A percentile compares a stretch with the other conserved stretches of the same genome.
Conservation (phyloP, 2,888 invertebrate genomes). For the Liposcelis brunnea region DNA sequence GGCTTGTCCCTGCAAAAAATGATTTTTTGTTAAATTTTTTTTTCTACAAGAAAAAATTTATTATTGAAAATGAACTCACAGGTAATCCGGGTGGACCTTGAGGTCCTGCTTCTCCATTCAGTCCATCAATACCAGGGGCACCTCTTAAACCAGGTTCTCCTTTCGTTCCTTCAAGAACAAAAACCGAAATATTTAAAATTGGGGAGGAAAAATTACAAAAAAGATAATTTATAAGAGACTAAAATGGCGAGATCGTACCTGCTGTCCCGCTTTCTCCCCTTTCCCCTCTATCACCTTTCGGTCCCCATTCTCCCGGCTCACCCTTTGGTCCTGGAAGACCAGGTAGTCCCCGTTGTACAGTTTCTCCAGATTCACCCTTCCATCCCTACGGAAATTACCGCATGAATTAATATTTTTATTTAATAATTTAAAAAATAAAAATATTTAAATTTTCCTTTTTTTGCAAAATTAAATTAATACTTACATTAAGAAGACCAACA, state of each 20-base stretch:
- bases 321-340: conserved; percentile 44
- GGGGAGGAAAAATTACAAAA: background rate
- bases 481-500: conserved; percentile 6
- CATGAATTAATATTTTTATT: conserved; percentile 22
- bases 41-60: background rate
- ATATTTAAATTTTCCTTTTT: no score
- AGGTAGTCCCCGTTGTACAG: conserved; percentile 43
- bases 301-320: conserved; percentile 35
- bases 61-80: conserved; percentile 29
- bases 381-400: conserved; percentile 31
- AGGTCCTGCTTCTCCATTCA: conserved; percentile 62
- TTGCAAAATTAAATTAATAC: conserved; percentile 6
- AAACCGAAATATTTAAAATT: background rate
- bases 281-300: conserved; percentile 29
- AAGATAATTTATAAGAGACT: conserved; percentile 9
- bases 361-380: conserved; percentile 34
- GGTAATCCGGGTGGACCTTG: conserved; percentile 76
- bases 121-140: conserved; percentile 52
- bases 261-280: conserved; percentile 33
- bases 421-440: conserved; percentile 11
- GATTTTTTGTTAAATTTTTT: background rate
- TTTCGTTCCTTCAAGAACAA: conserved; percentile 40
- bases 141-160: conserved; percentile 63
- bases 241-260: conserved; percentile 23
- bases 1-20: conserved; percentile 43